Evolutionary conservation across 2,888 invertebrate species (phyloP), one percentile per base, ranked within the genome.

Genomic region (Aporophyla lueneburgensis): DNA sequence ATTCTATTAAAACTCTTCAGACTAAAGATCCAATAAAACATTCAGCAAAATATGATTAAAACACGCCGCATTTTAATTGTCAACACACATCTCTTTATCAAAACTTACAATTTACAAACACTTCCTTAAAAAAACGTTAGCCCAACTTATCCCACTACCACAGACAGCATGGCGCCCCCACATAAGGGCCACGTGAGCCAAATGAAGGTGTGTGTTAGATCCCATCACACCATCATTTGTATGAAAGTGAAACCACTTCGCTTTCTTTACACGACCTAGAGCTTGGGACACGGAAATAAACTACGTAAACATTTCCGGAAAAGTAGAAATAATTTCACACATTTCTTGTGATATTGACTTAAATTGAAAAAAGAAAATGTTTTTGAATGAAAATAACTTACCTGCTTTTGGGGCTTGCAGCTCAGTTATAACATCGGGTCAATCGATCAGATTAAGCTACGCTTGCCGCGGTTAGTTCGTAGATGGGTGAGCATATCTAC

Each of bases 201-300:
- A 91, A 91, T 87, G 90, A 89, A 91, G 87, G 86, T 85, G 88
- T 87, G 88, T 86, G 81, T 87, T 83, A 82, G 81, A 87, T 83
- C 86, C 84, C 87, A 86, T 85, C 89, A 86, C 85, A 89, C 88
- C 88, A 92, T 92, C 92, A 93, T 93, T 91, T 91, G 87, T 88
- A 91, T 79, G 94, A 95, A 94, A 95, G 94, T 93, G 93, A 95
- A 95, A 94, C 89, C 89, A 86, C 87, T 90, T 91, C 89, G 86
- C 91, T 93, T 94, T 94, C 92, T 72, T 72, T 83, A 65, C 63
- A 49, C 59, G 65, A 65, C 81, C 43, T 58, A 49, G 46, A 71
- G 75, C 76, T 81, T 73, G 67, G 77, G 74, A 71, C 70, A 65
- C 65, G 72, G 54, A 82, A 59, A 75, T 61, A 46, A 16, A 19